Conservation (phyloP, 30 jellyfish, hydroid and myxozoan genomes). For the Hydractinia echinata region DNA sequence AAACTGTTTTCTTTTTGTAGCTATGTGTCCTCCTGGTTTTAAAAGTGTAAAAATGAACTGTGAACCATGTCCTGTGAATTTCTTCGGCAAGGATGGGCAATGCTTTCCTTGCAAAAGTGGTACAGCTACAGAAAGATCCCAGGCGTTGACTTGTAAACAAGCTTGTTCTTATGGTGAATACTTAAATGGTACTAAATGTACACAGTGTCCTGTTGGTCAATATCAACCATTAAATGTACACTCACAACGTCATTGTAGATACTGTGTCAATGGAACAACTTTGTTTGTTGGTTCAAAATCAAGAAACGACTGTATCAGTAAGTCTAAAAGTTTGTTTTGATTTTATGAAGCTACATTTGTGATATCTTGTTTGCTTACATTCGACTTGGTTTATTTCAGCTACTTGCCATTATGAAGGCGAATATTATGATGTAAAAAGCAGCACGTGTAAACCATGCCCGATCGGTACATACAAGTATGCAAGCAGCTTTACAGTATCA, state of each 20-base stretch:
- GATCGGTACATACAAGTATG: background rate
- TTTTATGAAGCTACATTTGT: background rate
- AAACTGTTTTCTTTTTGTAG: background rate
- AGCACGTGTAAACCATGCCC: slow-evolving; percentile 2
- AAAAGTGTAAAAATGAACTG: background rate
- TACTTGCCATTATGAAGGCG: background rate
- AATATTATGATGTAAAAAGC: background rate
- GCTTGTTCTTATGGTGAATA: slow-evolving; percentile 8
- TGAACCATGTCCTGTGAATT: background rate
- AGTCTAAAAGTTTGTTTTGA: background rate
- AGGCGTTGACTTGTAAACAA: background rate
- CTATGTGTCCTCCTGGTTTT: slow-evolving; percentile 11
- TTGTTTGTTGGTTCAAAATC: background rate
- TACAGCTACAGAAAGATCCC: background rate
- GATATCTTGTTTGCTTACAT: background rate
- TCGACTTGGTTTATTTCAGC: background rate
- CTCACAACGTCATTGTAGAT: background rate
- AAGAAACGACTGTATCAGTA: background rate
- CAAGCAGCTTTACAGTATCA: background rate
- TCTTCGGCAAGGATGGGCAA: background rate
- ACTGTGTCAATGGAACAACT: background rate
- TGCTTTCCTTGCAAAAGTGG: slow-evolving; percentile 6
- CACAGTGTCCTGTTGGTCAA: slow-evolving; percentile 12
- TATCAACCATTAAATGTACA: background rate
- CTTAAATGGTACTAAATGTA: background rate